phyloP scores from a whole-genome alignment of 2,113 vertebrate genomes.

The Eolophus roseicapilla region DNA sequence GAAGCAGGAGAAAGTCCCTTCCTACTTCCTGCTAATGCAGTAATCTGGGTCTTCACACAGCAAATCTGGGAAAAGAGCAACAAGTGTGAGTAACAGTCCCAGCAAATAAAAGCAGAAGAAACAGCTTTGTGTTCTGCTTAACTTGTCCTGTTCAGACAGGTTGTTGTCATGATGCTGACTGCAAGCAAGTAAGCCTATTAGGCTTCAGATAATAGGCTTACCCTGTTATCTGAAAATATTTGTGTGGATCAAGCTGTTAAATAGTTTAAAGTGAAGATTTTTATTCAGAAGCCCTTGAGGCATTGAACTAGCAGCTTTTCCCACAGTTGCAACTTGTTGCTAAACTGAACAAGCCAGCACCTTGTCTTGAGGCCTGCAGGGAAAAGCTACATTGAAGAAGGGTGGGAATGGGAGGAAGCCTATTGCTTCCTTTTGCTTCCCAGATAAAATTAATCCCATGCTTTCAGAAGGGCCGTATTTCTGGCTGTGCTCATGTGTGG shows the following conservation, averaged over 20 bases:
- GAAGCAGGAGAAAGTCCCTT: background rate
- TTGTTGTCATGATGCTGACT: background rate
- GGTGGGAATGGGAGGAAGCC: rapidly evolving
- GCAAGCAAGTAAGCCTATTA: background rate
- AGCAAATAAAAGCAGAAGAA: background rate
- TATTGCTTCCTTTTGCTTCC: background rate
- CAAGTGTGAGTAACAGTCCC: background rate
- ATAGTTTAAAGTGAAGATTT: background rate
- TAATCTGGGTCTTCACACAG: background rate
- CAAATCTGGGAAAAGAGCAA: background rate
- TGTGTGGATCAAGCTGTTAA: background rate
- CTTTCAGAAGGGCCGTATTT: background rate
- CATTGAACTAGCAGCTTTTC: background rate
- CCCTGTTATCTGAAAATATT: background rate
- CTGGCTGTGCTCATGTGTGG: rapidly evolving
- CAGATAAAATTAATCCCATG: background rate
- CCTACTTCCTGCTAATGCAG: background rate
- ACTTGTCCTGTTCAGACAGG: background rate
- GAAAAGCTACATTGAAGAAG: rapidly evolving
- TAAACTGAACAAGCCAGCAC: background rate
- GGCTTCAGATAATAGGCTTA: background rate
- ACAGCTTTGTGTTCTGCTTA: background rate
- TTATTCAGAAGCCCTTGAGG: background rate
- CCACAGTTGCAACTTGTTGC: background rate
- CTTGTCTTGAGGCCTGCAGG: background rate